phyloP scores from a whole-genome alignment of 2,113 vertebrate genomes.

The Sminthopsis crassicaudata region DNA sequence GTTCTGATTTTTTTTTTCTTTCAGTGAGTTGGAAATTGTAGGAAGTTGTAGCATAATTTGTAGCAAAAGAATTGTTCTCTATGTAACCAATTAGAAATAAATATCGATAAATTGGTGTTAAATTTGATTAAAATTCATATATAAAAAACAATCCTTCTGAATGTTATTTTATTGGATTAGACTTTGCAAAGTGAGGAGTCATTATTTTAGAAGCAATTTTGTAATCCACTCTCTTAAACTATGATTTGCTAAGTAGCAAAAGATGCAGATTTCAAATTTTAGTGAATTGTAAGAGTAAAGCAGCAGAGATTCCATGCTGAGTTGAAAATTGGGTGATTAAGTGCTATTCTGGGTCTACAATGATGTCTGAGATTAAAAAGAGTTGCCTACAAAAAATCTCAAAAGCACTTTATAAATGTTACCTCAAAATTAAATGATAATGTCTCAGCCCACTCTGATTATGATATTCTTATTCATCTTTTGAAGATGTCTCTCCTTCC shows the following conservation, averaged over 20 bases:
- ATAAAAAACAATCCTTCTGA: constrained; percentile 25
- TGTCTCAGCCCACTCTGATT: no score
- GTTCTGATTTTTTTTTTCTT: constrained; percentile 19
- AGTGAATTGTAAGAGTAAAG: not conserved
- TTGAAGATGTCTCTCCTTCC: no score
- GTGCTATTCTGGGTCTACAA: not conserved
- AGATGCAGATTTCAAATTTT: not conserved
- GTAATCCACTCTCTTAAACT: not conserved
- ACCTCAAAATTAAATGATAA: no score
- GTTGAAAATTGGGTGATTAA: no score
- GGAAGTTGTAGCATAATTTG: not conserved
- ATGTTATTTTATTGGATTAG: constrained; percentile 25
- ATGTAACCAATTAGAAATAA: constrained; percentile 37
- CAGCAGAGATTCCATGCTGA: not conserved
- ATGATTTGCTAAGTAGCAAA: not conserved
- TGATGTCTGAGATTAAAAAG: no score
- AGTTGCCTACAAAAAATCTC: no score
- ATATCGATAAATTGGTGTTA: not conserved
- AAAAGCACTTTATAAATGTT: no score
- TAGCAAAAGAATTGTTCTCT: not conserved
- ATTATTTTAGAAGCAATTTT: constrained; percentile 9
- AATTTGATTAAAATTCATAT: constrained; percentile 47
- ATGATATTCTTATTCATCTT: no score
- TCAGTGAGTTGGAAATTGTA: constrained; percentile 28
- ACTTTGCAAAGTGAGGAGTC: not conserved